Conservation (phyloP, 2,113 vertebrate genomes). For the Vidua macroura region DNA sequence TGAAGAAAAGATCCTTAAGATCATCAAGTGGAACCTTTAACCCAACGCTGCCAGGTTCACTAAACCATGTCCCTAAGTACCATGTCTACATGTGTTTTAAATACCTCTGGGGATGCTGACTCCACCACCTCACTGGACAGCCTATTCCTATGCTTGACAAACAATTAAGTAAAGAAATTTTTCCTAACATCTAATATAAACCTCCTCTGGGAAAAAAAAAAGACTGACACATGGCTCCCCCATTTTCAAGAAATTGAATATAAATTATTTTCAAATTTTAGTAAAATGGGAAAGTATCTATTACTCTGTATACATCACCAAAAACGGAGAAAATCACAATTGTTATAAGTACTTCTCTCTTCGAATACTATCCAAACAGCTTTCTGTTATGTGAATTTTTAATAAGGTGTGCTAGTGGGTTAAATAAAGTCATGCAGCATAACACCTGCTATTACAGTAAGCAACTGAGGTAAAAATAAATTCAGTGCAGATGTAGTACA, state of each 20-base stretch:
- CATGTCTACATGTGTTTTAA: neutral
- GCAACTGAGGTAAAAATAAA: neutral
- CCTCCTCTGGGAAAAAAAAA: neutral
- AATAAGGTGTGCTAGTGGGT: neutral
- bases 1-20: neutral
- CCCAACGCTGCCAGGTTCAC: neutral
- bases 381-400: neutral
- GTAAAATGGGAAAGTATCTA: neutral
- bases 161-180: neutral
- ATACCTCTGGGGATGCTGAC: neutral
- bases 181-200: neutral
- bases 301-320: neutral
- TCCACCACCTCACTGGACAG: neutral
- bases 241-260: neutral
- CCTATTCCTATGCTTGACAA: neutral
- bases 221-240: neutral
- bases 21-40: neutral
- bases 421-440: neutral
- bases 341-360: neutral
- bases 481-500: neutral
- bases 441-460: slow-evolving; percentile 6
- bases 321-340: neutral
- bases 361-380: neutral
- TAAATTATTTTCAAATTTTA: neutral
- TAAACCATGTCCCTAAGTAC: neutral